Conservation (phyloP, 2,113 vertebrate genomes). For the Protomyctophum bolini region DNA sequence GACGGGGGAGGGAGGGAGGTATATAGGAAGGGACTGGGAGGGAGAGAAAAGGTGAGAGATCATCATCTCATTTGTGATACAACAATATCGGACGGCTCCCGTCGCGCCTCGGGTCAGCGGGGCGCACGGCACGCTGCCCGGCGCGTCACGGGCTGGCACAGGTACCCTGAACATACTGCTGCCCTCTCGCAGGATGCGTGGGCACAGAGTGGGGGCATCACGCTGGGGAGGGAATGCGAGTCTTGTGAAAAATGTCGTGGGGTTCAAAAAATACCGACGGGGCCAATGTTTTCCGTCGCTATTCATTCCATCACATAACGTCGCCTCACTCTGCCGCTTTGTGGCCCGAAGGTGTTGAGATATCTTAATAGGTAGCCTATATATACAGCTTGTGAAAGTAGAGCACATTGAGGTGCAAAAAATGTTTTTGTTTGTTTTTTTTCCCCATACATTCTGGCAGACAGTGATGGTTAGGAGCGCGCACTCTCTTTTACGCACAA, state of each 20-base stretch:
- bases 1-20: not conserved
- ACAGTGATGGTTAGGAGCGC: not conserved
- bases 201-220: constrained; percentile 40
- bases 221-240: constrained; percentile 29
- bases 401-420: too few species aligned
- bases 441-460: too few species aligned
- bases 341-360: not conserved
- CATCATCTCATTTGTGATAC: constrained; percentile 36
- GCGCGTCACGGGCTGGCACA: constrained; percentile 43
- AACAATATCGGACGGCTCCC: constrained; percentile 68
- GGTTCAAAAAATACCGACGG: constrained; percentile 13
- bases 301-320: constrained; percentile 46
- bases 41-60: constrained; percentile 33
- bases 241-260: constrained; percentile 42
- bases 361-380: too few species aligned
- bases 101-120: constrained; percentile 65
- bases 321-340: not conserved
- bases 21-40: too few species aligned
- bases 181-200: constrained; percentile 58
- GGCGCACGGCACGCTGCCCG: constrained; percentile 71
- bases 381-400: too few species aligned
- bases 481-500: constrained; percentile 47
- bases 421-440: too few species aligned
- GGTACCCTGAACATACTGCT: constrained; percentile 66
- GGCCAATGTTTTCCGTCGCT: constrained; percentile 26